Conservation (phyloP, 2,888 invertebrate species). For the Minunthozetes semirufus region DNA sequence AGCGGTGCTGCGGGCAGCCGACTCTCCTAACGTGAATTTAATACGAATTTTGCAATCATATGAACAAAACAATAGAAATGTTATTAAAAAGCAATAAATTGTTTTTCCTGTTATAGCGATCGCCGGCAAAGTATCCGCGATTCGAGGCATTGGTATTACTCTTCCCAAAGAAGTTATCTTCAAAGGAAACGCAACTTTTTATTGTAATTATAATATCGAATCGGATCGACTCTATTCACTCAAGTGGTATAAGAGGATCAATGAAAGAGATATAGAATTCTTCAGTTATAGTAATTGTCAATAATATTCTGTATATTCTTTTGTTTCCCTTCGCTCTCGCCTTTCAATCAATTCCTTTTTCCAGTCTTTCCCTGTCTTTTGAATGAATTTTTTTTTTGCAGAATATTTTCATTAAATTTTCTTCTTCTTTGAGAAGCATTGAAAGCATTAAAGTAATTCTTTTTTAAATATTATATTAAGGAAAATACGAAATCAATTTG, state of each 20-base stretch:
- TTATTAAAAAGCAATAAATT: slow-evolving; percentile 13
- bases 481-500: background rate
- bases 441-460: slow-evolving; percentile 7
- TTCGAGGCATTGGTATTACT: background rate
- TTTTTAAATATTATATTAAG: slow-evolving; percentile 6
- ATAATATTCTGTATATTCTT: background rate
- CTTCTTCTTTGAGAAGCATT: background rate
- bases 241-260: slow-evolving; percentile 35
- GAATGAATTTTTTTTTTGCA: background rate
- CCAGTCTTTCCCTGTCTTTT: background rate
- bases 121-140: background rate
- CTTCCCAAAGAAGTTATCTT: slow-evolving; percentile 28
- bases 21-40: background rate
- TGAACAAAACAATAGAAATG: background rate
- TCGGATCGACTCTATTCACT: slow-evolving; percentile 35
- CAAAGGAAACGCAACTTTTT: slow-evolving; percentile 27
- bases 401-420: slow-evolving; percentile 6
- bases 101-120: background rate
- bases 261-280: slow-evolving; percentile 34
- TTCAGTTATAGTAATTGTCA: slow-evolving; percentile 33
- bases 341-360: background rate
- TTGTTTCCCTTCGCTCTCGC: background rate
- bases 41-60: background rate
- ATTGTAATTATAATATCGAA: slow-evolving; percentile 30
- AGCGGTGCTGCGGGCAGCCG: no score